Evolutionary conservation across 2,888 invertebrate genomes (phyloP), one percentile per base, ranked within the genome.

Genomic region (Penaeus monodon): DNA sequence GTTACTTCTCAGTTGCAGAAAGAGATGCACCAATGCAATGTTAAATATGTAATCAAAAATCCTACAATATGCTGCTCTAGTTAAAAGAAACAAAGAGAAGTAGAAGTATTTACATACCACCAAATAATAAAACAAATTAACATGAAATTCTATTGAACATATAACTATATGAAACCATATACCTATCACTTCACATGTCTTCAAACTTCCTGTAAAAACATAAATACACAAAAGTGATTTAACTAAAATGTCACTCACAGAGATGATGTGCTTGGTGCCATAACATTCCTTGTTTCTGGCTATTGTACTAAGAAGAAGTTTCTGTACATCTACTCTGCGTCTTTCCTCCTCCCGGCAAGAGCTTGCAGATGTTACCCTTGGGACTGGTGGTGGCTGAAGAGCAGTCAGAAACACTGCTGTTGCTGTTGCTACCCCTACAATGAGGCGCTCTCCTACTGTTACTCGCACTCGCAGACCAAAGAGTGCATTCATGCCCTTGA

Each of bases 401-500:
- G 97, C 95, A 0, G 95, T 93, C 0, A 98, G 92, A 91, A 95
- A 96, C 17, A 96, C 94, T 0, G 97, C 98, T 0, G 97, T 97
- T 0, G 97, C 97, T 7, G 96, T 96, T 0, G 97, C 98, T 89
- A 98, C 94, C 12, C 97, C 96, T 90, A 98, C 95, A 85, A 99
- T 95, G 92, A 97, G 94, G 80, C 96, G 95, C 92, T 98, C 98
- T 6, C 98, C 98, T 81, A 88, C 86, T 44, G 93, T 93, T 89
- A 95, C 94, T 91, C 89, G 79, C 68, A 90, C 90, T 77, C 95
- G 95, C 14, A 99, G 93, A 0, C 97, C 96, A 93, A 98, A 98
- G 84, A 98, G 93, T 8, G 97, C 96, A 93, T 99, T 99, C 95
- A 98, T 98, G 14, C 98, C 98, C 92, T 97, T 97, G 90, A 98